Conservation (phyloP, 2,113 vertebrate genomes). For the Stictonetta naevosa region DNA sequence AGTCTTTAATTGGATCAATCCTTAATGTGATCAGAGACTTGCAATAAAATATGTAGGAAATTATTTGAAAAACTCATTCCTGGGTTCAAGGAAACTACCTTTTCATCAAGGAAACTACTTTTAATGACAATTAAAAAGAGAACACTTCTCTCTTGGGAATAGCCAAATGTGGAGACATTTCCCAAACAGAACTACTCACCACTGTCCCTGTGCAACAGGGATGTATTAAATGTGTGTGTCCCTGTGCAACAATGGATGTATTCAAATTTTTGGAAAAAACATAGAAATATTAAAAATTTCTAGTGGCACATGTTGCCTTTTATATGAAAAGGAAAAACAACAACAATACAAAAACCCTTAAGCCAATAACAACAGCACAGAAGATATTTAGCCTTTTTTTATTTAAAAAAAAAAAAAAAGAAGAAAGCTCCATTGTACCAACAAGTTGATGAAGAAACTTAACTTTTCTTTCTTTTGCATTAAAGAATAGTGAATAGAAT, state of each 20-base stretch:
- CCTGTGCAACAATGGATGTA: background rate
- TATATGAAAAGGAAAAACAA: background rate
- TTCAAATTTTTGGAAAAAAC: background rate
- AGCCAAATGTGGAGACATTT: background rate
- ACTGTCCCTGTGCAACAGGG: background rate
- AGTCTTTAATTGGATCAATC: background rate
- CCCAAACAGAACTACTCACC: background rate
- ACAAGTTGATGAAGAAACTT: background rate
- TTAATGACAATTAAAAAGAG: background rate
- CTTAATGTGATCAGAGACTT: background rate
- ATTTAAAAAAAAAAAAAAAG: background rate
- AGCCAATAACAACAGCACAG: background rate
- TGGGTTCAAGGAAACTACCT: background rate
- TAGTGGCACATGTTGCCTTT: background rate
- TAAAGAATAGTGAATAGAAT: too few species aligned
- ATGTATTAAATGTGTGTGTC: background rate
- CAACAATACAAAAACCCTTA: rapidly evolving
- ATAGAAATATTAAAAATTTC: background rate
- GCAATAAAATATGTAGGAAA: background rate
- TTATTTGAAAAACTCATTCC: background rate
- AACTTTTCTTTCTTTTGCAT: rapidly evolving
- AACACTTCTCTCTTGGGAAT: background rate
- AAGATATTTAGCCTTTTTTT: background rate
- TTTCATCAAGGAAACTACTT: background rate
- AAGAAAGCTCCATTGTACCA: background rate